Evolutionary conservation across 2,113 vertebrate genomes (phyloP).

Genomic region (Sus scrofa): T2T-Sscrofa CM000830.6:16706001-16706500

Average conservation of each 20-base stretch:
- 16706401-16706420: constrained; percentile 37
- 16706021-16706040: not conserved
- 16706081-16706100: not conserved
- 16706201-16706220: not conserved
- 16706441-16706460: constrained; percentile 25
- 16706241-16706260: not conserved
- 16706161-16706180: not conserved
- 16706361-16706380: not conserved
- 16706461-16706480: constrained; percentile 9
- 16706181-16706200: not conserved
- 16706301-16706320: not conserved
- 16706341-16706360: not conserved
- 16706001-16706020: not conserved
- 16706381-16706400: constrained; percentile 38
- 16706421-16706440: not conserved
- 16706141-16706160: not conserved
- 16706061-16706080: not conserved
- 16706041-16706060: not conserved
- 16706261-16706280: not conserved
- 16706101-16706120: not conserved
- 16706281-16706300: not conserved
- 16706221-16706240: constrained; percentile 29
- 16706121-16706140: not conserved
- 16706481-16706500: not conserved
- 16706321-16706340: constrained; percentile 1